These are phyloP conservation scores for Drosophila pseudoobscura DNA, from an alignment of 1,140 invertebrate genomes.

Conservation along the genomic window DNA sequence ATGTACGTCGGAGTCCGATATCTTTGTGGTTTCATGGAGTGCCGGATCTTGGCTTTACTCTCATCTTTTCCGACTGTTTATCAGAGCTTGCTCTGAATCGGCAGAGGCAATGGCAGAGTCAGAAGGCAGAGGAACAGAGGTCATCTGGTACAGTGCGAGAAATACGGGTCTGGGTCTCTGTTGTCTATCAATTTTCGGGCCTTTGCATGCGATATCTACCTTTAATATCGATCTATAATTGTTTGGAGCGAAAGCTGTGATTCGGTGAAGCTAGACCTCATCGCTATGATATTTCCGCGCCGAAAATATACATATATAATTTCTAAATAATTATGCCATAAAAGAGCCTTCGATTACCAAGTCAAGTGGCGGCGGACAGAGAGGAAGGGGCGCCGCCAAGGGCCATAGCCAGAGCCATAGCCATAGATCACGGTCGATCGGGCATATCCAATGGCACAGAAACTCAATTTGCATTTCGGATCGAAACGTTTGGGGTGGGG, in stretches of 20 bases:
- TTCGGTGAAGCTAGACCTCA: too few species aligned
- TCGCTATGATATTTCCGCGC: too few species aligned
- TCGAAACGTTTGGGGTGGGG: slow-evolving; percentile 19
- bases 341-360: not conserved
- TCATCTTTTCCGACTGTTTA: slow-evolving; percentile 35
- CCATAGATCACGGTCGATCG: slow-evolving; percentile 49
- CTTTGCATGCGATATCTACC: too few species aligned
- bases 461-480: slow-evolving; percentile 34
- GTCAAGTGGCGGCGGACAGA: too few species aligned
- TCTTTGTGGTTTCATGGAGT: not conserved
- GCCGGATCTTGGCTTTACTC: slow-evolving; percentile 3
- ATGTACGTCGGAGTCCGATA: not conserved
- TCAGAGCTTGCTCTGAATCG: not conserved
- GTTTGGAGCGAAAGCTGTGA: too few species aligned
- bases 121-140: not conserved
- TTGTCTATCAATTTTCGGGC: too few species aligned
- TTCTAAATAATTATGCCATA: slow-evolving; percentile 6
- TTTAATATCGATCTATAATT: too few species aligned
- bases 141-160: slow-evolving; percentile 10
- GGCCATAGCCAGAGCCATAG: slow-evolving; percentile 1
- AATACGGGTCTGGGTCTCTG: too few species aligned
- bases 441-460: slow-evolving; percentile 4
- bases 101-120: not conserved
- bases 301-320: not conserved
- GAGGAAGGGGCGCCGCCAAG: slow-evolving; percentile 16